Conservation (phyloP, 2,797 vertebrate species). For the Odontamblyopus rebecca region DNA sequence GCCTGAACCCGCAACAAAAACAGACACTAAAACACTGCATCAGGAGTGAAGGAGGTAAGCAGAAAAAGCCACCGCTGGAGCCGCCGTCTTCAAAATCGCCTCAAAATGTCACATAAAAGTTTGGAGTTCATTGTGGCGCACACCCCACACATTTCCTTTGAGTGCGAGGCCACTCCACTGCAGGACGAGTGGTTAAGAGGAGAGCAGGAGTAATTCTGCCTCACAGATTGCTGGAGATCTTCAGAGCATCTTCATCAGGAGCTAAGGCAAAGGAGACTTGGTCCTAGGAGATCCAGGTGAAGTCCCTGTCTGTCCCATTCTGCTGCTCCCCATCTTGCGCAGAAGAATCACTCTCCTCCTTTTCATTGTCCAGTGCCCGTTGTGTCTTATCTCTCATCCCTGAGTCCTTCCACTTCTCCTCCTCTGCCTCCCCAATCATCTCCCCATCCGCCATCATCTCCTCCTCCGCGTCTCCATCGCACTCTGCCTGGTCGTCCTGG, state of each 20-base stretch:
- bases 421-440: slow-evolving; percentile 84
- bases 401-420: slow-evolving; percentile 92
- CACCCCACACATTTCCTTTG: slow-evolving; percentile 61
- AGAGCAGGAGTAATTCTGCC: slow-evolving; percentile 61
- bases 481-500: slow-evolving; percentile 77
- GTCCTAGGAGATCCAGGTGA: slow-evolving; percentile 93
- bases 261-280: slow-evolving; percentile 28
- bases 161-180: slow-evolving; percentile 61
- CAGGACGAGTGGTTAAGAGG: slow-evolving; percentile 60
- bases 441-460: slow-evolving; percentile 86
- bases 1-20: slow-evolving; percentile 61
- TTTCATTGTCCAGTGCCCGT: slow-evolving; percentile 85
- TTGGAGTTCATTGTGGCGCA: slow-evolving; percentile 64
- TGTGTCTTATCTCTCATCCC: slow-evolving; percentile 81
- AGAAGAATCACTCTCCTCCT: slow-evolving; percentile 89
- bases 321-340: slow-evolving; percentile 84
- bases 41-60: slow-evolving; percentile 76
- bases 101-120: slow-evolving; percentile 36
- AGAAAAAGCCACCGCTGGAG: slow-evolving; percentile 58
- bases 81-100: slow-evolving; percentile 60
- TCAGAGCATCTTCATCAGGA: slow-evolving; percentile 49
- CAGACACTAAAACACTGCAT: slow-evolving; percentile 71
- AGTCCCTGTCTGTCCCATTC: slow-evolving; percentile 88
- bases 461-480: slow-evolving; percentile 86
- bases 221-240: slow-evolving; percentile 63